These are phyloP conservation scores for Cepaea nemoralis DNA, from an alignment of 1,140 invertebrate genomes.

Conservation along the genomic window DNA sequence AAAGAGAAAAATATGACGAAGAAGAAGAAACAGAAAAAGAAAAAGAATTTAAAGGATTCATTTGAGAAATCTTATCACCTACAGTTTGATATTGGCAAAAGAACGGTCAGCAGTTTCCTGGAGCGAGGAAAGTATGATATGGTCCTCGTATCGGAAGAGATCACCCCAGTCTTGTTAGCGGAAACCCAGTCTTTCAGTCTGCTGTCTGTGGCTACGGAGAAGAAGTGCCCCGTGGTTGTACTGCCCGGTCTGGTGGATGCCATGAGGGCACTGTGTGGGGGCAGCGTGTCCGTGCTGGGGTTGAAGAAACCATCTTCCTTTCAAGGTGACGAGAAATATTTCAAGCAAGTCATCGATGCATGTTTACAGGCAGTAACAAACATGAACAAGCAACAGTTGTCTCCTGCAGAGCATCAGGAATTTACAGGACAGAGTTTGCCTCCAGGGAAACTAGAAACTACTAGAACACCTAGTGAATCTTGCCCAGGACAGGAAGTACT, in stretches of 20 bases:
- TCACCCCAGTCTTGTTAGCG: neutral
- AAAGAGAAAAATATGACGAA: neutral
- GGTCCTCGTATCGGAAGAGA: slow-evolving; percentile 20
- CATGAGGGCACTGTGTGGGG: neutral
- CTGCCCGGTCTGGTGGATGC: neutral
- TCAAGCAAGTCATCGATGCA: slow-evolving; percentile 7
- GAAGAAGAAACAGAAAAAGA: slow-evolving; percentile 26
- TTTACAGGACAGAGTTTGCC: neutral
- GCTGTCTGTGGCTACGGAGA: neutral
- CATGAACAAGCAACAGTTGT: neutral
- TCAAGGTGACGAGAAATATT: neutral
- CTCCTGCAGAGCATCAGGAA: neutral
- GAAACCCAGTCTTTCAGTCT: neutral
- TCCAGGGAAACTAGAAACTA: neutral
- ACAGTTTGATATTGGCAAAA: slow-evolving; percentile 34
- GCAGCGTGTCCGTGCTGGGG: slow-evolving; percentile 12
- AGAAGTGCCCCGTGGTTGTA: slow-evolving; percentile 15
- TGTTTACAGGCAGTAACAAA: neutral
- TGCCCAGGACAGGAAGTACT: neutral
- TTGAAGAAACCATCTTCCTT: slow-evolving; percentile 8
- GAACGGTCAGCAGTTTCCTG: neutral
- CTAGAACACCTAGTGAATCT: neutral
- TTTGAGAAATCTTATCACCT: slow-evolving; percentile 15
- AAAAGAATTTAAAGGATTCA: slow-evolving; percentile 18
- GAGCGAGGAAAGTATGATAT: neutral